Base-by-base conservation (phyloP, 2,888 invertebrate genomes). In the Acanthosepion esculentum region DNA sequence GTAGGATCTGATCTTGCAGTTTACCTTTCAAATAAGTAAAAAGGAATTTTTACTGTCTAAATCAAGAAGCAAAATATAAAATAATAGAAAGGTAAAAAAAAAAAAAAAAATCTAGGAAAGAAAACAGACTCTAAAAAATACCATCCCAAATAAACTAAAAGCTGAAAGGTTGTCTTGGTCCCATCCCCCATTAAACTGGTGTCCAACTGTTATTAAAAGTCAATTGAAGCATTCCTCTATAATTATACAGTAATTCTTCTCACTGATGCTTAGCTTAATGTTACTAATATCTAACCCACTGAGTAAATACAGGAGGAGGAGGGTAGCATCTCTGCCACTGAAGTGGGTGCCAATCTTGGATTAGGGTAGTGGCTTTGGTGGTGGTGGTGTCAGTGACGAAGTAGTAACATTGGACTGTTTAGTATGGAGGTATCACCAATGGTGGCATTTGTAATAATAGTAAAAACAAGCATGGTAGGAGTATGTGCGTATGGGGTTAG, bases 371-470 rank as follows among this genome's bases (percentile, higher is more conserved):
- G 78, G 78, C 78, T 78, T n/a, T 15, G 33, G 78, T 78, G 78
- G 78, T n/a, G 78, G 78, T 7, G 18, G 78, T n/a, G 78, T 78
- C 78, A 78, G 78, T 78, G 78, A 78, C 78, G n/a, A 78, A 78
- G n/a, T 15, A n/a, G 78, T 33, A 78, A 78, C 33, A 78, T 33
- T 33, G 78, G 23, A 33, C n/a, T n/a, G 78, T 78, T 78, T 78
- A 78, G 78, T 78, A 78, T 78, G 78, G n/a, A 33, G 78, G 78
- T 78, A 78, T 78, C 78, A 78, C 15, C 33, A n/a, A n/a, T 78
- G 78, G 12, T 78, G 78, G 78, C 78, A 78, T 78, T 78, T 78
- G n/a, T 78, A 78, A 78, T 78, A n/a, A 78, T 78, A 78, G 78
- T n/a, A 78, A n/a, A n/a, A 8, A 2, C 33, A n/a, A 33, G 78